These are phyloP conservation scores for Rhinoraja longicauda DNA, from an alignment of 2,797 vertebrate species.

Conservation along the genomic window DNA sequence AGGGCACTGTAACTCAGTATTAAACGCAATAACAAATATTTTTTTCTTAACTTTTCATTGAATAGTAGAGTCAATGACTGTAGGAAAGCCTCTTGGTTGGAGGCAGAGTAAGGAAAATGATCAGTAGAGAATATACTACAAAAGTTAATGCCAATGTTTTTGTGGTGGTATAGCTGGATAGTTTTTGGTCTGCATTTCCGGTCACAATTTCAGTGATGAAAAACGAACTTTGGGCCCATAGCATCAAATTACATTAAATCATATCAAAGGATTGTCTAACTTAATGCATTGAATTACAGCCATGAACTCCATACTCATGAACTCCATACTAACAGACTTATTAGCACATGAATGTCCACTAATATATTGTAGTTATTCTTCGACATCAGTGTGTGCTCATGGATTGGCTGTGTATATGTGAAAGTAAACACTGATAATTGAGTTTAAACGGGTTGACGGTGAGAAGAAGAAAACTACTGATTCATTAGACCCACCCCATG, in stretches of 20 bases:
- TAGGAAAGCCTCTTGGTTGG: background rate
- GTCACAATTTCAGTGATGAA: background rate
- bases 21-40: too few species aligned
- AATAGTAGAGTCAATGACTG: background rate
- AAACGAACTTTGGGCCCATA: background rate
- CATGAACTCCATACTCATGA: background rate
- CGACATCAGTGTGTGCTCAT: background rate
- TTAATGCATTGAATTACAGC: background rate
- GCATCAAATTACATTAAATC: background rate
- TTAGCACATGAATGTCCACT: background rate
- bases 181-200: background rate
- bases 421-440: background rate
- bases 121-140: background rate
- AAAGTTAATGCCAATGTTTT: background rate
- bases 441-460: background rate
- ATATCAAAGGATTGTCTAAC: background rate
- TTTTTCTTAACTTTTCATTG: background rate
- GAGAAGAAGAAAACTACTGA: background rate
- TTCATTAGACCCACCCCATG: background rate
- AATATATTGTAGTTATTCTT: background rate
- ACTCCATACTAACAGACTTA: background rate
- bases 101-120: background rate
- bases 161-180: background rate
- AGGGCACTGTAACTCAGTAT: too few species aligned
- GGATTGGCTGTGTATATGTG: background rate